A percentile compares a stretch with the other conserved stretches of the same genome.
Evolutionary conservation across 1,140 invertebrate genomes (phyloP).

Genomic region (Procambarus clarkii): DNA sequence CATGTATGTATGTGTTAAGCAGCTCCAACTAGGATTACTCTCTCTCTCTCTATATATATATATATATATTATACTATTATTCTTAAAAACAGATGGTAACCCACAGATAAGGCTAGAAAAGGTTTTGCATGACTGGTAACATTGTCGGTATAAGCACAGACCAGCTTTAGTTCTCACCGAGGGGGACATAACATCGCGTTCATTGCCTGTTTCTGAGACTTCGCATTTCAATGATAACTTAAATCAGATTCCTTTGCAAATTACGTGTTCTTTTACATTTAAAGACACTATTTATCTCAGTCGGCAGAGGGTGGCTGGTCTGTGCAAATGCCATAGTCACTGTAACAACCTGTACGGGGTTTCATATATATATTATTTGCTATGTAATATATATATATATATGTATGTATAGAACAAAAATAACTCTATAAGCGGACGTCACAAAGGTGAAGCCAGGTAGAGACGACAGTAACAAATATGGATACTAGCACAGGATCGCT

Average conservation of each 20-base stretch:
- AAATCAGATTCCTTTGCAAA: background rate
- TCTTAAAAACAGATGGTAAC: constrained; percentile 65
- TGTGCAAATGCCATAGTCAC: constrained; percentile 16
- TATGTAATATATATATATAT: constrained; percentile 40
- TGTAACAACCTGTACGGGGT: constrained; percentile 43
- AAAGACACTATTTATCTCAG: background rate
- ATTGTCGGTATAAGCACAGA: constrained; percentile 31
- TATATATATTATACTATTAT: constrained; percentile 69
- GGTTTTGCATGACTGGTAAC: constrained; percentile 65
- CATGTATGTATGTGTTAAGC: constrained; percentile 44
- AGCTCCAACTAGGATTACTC: constrained; percentile 55
- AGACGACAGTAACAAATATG: constrained; percentile 34
- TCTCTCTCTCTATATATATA: too few species aligned
- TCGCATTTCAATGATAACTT: background rate
- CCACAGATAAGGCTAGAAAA: constrained; percentile 66
- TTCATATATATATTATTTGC: constrained; percentile 27
- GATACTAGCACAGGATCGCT: background rate
- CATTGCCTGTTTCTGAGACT: background rate
- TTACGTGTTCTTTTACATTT: background rate
- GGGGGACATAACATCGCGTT: background rate
- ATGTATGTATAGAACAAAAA: constrained; percentile 38
- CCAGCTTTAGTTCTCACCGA: constrained; percentile 16
- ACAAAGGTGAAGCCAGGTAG: constrained; percentile 42
- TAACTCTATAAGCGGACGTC: constrained; percentile 55
- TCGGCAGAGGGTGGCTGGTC: constrained; percentile 2